Percentiles rank a stretch among this genome's conserved stretches.
phyloP scores from a whole-genome alignment of 2,113 vertebrate species.

The Bujurquina vittata region DNA sequence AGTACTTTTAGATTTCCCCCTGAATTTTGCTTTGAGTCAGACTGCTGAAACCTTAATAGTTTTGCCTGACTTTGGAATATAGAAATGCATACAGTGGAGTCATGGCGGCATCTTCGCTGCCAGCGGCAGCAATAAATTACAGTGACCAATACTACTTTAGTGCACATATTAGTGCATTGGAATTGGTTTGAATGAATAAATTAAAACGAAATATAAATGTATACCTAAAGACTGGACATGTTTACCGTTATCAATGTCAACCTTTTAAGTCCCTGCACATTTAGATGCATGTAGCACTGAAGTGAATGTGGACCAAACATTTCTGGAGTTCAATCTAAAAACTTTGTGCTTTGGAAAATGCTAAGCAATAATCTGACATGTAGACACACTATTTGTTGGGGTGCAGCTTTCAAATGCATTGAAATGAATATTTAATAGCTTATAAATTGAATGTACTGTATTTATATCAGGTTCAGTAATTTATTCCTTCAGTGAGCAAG shows the following conservation, averaged over 20 bases:
- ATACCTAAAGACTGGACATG: neutral
- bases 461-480: slow-evolving; percentile 20
- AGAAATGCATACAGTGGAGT: neutral
- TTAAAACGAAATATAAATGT: neutral
- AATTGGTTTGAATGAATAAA: neutral
- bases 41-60: neutral
- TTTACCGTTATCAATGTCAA: neutral
- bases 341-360: slow-evolving; percentile 16
- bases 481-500: neutral
- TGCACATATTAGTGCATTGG: neutral
- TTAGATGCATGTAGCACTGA: neutral
- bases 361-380: neutral
- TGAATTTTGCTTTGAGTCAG: neutral
- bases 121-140: neutral
- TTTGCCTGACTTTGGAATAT: neutral
- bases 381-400: neutral
- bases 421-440: neutral
- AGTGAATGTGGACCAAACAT: neutral
- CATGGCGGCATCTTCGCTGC: neutral
- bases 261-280: neutral
- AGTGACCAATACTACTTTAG: neutral
- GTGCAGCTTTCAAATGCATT: neutral
- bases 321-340: neutral
- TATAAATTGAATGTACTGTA: slow-evolving; percentile 25
- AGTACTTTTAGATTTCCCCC: neutral